A percentile compares a stretch with the other conserved stretches of the same genome.
Evolutionary conservation across 1,140 invertebrate genomes (phyloP).

Genomic region (Pseudomyrmex dendroicus): DNA sequence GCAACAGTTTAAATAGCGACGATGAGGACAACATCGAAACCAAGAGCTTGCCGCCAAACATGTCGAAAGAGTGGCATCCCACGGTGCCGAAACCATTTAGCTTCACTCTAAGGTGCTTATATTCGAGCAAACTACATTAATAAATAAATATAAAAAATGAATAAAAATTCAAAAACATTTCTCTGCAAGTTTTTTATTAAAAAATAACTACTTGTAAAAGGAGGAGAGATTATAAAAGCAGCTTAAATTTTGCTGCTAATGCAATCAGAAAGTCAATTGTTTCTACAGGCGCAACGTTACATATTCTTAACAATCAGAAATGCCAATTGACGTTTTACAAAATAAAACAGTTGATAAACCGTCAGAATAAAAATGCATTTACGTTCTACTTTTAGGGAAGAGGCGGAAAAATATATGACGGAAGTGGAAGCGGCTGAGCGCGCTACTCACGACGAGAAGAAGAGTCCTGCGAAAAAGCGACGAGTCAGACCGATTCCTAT

Average conservation of each 20-base stretch:
- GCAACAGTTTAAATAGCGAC: conserved; percentile 76
- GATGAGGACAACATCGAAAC: conserved; percentile 79
- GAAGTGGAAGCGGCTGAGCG: conserved; percentile 76
- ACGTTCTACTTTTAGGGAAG: conserved; percentile 86
- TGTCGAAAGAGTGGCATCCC: conserved; percentile 81
- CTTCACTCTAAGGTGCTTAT: conserved; percentile 87
- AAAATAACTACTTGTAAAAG: not conserved
- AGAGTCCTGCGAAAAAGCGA: conserved; percentile 77
- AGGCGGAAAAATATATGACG: conserved; percentile 86
- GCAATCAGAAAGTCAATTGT: too few species aligned
- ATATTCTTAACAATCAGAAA: too few species aligned
- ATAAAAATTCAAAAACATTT: not conserved
- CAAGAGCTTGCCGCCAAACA: conserved; percentile 79
- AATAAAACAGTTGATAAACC: too few species aligned
- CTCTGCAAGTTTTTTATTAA: not conserved
- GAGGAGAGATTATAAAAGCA: too few species aligned
- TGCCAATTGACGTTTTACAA: too few species aligned
- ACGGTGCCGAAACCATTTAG: conserved; percentile 89
- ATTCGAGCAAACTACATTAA: not conserved
- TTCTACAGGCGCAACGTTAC: too few species aligned
- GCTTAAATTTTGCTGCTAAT: too few species aligned
- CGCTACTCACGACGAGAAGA: conserved; percentile 82
- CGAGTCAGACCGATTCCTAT: conserved; percentile 88
- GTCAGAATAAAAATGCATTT: not conserved
- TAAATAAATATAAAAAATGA: not conserved